Percentiles rank a stretch among this genome's conserved stretches.
Evolutionary conservation across 2,113 vertebrate species (phyloP).

Genomic region (Romanogobio albipinnatus): DNA sequence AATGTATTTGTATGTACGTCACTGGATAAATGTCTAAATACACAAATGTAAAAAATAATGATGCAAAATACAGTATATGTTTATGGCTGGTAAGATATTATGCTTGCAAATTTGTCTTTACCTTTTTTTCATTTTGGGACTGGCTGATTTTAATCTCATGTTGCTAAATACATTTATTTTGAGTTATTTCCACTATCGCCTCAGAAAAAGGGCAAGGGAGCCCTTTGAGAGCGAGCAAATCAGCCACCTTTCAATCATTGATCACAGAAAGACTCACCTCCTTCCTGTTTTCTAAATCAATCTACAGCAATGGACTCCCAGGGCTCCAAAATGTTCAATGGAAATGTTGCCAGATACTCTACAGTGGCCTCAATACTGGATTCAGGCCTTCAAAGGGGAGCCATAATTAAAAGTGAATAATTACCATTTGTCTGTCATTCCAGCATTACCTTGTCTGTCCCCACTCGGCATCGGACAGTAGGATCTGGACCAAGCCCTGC

Average conservation of each 20-base stretch:
- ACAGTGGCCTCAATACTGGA: not conserved
- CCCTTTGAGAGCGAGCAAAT: constrained; percentile 1
- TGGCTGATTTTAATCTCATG: not conserved
- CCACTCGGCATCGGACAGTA: not conserved
- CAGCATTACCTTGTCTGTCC: not conserved
- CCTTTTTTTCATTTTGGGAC: not conserved
- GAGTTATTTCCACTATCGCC: not conserved
- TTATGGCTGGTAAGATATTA: too few species aligned
- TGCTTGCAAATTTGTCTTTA: too few species aligned
- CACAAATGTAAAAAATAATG: too few species aligned
- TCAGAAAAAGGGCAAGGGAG: not conserved
- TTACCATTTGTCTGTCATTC: not conserved
- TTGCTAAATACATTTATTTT: not conserved
- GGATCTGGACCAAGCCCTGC: not conserved
- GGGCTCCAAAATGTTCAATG: constrained; percentile 1
- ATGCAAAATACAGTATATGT: too few species aligned
- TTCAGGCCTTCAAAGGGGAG: not conserved
- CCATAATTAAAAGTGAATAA: not conserved
- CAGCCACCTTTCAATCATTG: constrained; percentile 8
- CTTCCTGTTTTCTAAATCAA: constrained; percentile 15
- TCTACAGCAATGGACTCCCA: constrained; percentile 14
- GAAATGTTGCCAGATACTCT: not conserved
- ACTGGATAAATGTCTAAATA: too few species aligned
- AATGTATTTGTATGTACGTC: too few species aligned
- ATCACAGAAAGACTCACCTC: constrained; percentile 8